Percentiles rank a stretch among this genome's conserved stretches.
These are phyloP conservation scores for Drosophila lini DNA, from an alignment of 1,140 invertebrate genomes.

Conservation along the genomic window DNA sequence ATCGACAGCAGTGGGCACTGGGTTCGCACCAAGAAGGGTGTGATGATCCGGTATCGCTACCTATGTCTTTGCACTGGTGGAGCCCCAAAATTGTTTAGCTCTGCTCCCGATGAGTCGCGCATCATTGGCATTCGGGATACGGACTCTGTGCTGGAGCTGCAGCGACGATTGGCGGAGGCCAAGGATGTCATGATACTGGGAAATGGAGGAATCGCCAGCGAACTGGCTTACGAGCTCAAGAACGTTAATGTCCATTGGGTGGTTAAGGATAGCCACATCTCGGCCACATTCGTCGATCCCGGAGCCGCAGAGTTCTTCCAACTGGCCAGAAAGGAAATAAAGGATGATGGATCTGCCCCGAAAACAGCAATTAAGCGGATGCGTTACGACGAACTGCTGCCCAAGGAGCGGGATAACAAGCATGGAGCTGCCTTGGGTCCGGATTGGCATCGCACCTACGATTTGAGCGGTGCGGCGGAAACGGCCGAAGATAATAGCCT, in stretches of 20 bases:
- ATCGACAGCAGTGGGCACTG: slow-evolving; percentile 84
- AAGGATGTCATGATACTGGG: slow-evolving; percentile 93
- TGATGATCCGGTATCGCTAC: slow-evolving; percentile 89
- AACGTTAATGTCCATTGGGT: slow-evolving; percentile 96
- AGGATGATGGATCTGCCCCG: background rate
- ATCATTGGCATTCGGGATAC: slow-evolving; percentile 97
- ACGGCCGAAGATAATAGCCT: background rate
- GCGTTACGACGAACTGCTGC: slow-evolving; percentile 86
- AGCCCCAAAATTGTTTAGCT: slow-evolving; percentile 90
- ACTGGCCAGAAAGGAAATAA: slow-evolving; percentile 51
- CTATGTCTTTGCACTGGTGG: slow-evolving; percentile 96
- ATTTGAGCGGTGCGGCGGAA: slow-evolving; percentile 86
- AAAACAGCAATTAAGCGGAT: slow-evolving; percentile 87
- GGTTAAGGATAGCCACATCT: slow-evolving; percentile 96
- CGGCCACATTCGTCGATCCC: slow-evolving; percentile 96
- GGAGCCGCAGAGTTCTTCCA: slow-evolving; percentile 97
- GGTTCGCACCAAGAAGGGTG: slow-evolving; percentile 84
- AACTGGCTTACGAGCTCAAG: slow-evolving; percentile 95
- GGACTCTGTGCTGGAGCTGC: slow-evolving; percentile 95
- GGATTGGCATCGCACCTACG: slow-evolving; percentile 94
- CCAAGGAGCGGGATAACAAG: slow-evolving; percentile 70
- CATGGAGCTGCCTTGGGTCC: slow-evolving; percentile 95
- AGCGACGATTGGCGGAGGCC: slow-evolving; percentile 88
- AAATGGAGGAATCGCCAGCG: slow-evolving; percentile 99
- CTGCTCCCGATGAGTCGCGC: slow-evolving; percentile 85